A percentile compares a stretch with the other conserved stretches of the same genome.
Conservation (phyloP, 2,797 vertebrate genomes). For the Capromys pilorides region DNA sequence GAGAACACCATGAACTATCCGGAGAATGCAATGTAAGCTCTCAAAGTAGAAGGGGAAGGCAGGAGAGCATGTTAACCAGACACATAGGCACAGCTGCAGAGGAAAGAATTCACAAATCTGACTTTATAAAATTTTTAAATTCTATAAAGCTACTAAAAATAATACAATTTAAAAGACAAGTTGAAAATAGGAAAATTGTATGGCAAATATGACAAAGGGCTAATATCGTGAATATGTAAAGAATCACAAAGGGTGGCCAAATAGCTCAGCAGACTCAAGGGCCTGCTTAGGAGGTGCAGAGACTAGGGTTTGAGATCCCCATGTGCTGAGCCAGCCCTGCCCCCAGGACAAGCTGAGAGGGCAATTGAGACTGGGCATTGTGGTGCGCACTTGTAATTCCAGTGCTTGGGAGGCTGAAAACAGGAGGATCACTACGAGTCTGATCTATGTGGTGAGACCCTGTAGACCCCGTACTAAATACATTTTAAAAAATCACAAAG, state of each 20-base stretch:
- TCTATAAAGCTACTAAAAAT: slow-evolving; percentile 14
- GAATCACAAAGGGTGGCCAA: not conserved
- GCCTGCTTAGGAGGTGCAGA: too few relatives aligned
- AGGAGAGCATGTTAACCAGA: not conserved
- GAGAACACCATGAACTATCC: not conserved
- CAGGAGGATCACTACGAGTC: too few relatives aligned
- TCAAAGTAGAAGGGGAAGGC: not conserved
- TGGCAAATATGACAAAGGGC: not conserved
- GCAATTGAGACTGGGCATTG: too few relatives aligned
- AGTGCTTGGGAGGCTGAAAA: too few relatives aligned
- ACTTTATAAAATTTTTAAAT: not conserved
- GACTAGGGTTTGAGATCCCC: too few relatives aligned
- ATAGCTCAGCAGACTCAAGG: too few relatives aligned
- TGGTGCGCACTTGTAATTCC: too few relatives aligned
- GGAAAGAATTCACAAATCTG: not conserved
- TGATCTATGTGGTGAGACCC: too few relatives aligned
- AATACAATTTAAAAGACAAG: slow-evolving; percentile 20
- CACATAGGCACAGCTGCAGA: not conserved
- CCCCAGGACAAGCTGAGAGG: too few relatives aligned
- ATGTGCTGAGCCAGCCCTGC: too few relatives aligned
- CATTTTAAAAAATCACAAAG: not conserved
- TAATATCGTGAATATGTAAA: not conserved
- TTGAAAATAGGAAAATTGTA: slow-evolving; percentile 12
- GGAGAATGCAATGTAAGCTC: not conserved
- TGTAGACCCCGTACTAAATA: too few relatives aligned